Percentiles rank a stretch among this genome's conserved stretches.
Evolutionary conservation across 92 coral and sea anemone genomes (phyloP).

Genomic region (Parazoanthus atlanticus): DNA sequence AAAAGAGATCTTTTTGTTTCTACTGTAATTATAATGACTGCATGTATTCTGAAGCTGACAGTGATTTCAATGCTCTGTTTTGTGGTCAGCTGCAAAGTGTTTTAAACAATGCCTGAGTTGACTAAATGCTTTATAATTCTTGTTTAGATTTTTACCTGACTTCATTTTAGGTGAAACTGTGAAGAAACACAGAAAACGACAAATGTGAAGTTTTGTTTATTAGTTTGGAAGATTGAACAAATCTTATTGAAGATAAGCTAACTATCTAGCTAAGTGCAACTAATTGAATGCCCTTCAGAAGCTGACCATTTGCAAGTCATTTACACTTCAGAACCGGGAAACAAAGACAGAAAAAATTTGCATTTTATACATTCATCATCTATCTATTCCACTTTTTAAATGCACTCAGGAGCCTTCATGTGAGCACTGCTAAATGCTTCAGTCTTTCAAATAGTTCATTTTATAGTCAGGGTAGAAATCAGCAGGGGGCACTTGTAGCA

Average conservation of each 20-base stretch:
- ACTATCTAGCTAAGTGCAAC: conserved; percentile 6
- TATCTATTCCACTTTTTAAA: neutral
- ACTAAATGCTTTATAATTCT: neutral
- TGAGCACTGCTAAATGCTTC: neutral
- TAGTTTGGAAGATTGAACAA: neutral
- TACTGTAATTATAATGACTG: conserved; percentile 21
- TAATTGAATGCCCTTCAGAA: conserved; percentile 20
- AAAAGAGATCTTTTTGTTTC: conserved; percentile 25
- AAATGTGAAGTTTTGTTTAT: neutral
- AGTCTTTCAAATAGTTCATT: neutral
- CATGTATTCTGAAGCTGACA: conserved; percentile 7
- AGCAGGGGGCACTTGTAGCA: neutral
- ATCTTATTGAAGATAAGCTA: conserved; percentile 26
- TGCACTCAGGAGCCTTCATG: neutral
- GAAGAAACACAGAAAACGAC: neutral
- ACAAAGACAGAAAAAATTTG: conserved; percentile 25
- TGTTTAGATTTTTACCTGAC: neutral
- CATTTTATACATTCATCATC: neutral
- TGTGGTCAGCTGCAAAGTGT: conserved; percentile 11
- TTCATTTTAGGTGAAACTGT: neutral
- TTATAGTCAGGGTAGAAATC: conserved; percentile 2
- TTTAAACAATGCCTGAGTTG: neutral
- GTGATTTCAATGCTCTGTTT: conserved; percentile 11
- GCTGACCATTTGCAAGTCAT: conserved; percentile 26
- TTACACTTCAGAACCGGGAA: conserved; percentile 15